These are phyloP conservation scores for Drosophila rellima DNA, from an alignment of 2,888 invertebrate genomes.

Conservation along the genomic window DNA sequence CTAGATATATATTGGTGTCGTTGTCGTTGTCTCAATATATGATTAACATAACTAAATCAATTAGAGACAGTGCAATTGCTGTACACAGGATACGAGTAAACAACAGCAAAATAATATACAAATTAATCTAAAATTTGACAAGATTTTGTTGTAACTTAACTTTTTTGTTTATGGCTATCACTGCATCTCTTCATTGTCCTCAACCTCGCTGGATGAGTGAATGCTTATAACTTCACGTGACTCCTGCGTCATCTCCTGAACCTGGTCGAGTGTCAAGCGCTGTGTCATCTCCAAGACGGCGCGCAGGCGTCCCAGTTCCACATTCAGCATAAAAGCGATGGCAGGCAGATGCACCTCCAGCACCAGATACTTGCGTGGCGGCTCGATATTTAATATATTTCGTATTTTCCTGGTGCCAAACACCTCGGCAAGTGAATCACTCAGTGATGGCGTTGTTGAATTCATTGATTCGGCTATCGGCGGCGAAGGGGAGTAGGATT, in stretches of 20 bases:
- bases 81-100: constrained; percentile 19
- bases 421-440: constrained; percentile 76
- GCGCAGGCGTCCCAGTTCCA: constrained; percentile 62
- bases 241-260: constrained; percentile 30
- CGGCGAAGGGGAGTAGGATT: constrained; percentile 10
- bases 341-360: constrained; percentile 70
- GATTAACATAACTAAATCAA: constrained; percentile 25
- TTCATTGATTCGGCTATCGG: constrained; percentile 1
- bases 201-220: constrained; percentile 18
- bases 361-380: constrained; percentile 63
- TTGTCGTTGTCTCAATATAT: constrained; percentile 13
- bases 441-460: constrained; percentile 69
- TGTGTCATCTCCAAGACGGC: constrained; percentile 61
- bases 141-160: constrained; percentile 12
- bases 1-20: background rate
- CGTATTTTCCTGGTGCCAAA: constrained; percentile 72
- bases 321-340: constrained; percentile 69
- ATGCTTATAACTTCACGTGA: constrained; percentile 12
- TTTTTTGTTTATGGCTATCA: background rate
- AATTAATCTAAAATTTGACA: constrained; percentile 49
- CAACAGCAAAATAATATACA: constrained; percentile 51
- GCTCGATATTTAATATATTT: constrained; percentile 61
- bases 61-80: constrained; percentile 18
- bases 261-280: constrained; percentile 49
- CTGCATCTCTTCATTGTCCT: background rate